Percentiles rank a stretch among this genome's conserved stretches.
Conservation (phyloP, 2,797 vertebrate species). For the Hippocampus kuda region DNA sequence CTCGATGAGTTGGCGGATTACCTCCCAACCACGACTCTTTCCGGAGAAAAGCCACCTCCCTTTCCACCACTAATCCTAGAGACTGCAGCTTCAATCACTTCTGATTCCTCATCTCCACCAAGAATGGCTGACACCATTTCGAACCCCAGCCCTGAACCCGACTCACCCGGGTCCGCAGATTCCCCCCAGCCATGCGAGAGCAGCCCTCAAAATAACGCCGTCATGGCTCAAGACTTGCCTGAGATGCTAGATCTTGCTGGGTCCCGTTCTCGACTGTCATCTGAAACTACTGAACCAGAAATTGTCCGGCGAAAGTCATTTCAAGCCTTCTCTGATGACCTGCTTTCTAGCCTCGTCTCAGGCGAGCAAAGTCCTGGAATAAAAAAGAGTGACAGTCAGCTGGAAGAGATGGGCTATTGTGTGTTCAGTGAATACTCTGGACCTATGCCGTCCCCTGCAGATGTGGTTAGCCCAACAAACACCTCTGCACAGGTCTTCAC, state of each 20-base stretch:
- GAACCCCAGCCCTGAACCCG: constrained; percentile 63
- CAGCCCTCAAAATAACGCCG: constrained; percentile 75
- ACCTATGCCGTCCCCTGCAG: constrained; percentile 90
- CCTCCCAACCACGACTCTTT: constrained; percentile 86
- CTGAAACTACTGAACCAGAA: constrained; percentile 80
- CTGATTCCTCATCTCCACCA: constrained; percentile 65
- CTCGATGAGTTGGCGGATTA: constrained; percentile 92
- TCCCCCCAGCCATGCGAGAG: constrained; percentile 67
- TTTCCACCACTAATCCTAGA: constrained; percentile 79
- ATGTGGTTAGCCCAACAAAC: constrained; percentile 69
- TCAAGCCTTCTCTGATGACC: constrained; percentile 62
- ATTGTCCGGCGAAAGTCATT: constrained; percentile 71
- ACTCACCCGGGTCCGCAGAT: constrained; percentile 74
- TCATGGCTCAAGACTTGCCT: constrained; percentile 89
- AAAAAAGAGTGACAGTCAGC: constrained; percentile 78
- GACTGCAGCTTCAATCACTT: constrained; percentile 62
- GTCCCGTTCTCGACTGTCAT: constrained; percentile 80
- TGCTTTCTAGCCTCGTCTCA: constrained; percentile 58
- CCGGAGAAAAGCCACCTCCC: constrained; percentile 75
- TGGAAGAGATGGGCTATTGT: constrained; percentile 95
- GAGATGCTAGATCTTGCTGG: constrained; percentile 95
- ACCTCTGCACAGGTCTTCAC: constrained; percentile 61
- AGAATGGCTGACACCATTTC: constrained; percentile 36
- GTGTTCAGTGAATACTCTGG: constrained; percentile 98
- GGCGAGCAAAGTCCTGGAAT: constrained; percentile 59